Evolutionary conservation across 2,113 vertebrate species (phyloP).

Genomic region (Megalops atlanticus): DNA sequence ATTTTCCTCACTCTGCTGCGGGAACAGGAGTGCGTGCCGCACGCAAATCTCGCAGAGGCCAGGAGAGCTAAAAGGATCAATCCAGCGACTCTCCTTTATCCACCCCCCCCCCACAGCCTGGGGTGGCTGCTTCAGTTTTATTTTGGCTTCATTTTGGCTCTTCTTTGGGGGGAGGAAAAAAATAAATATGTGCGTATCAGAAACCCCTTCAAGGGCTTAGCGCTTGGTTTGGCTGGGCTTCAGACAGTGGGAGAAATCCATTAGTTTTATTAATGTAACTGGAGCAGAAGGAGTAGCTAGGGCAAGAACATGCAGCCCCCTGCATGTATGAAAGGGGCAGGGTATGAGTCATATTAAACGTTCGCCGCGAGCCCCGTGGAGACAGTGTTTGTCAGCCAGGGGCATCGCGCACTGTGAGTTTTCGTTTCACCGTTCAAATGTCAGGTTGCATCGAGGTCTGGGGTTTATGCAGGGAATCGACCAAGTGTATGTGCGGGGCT

Average conservation of each 20-base stretch:
- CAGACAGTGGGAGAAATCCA: conserved; percentile 36
- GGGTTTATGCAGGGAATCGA: background rate
- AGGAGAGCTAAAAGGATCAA: background rate
- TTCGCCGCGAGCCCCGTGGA: background rate
- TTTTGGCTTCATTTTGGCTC: background rate
- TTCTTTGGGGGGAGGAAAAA: background rate
- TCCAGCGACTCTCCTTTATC: too few species aligned
- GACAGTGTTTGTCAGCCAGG: background rate
- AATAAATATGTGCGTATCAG: conserved; percentile 10
- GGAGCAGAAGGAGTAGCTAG: conserved; percentile 13
- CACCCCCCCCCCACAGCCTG: background rate
- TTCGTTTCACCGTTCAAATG: background rate
- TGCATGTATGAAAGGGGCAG: background rate
- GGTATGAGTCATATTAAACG: background rate
- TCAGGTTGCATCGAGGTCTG: background rate
- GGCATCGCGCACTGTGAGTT: background rate
- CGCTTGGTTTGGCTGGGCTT: conserved; percentile 22
- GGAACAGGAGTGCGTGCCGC: conserved; percentile 8
- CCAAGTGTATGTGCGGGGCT: background rate
- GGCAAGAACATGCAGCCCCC: background rate
- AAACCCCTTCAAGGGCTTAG: background rate
- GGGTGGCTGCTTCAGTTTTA: background rate
- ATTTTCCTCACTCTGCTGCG: conserved; percentile 38
- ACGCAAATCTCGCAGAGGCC: background rate
- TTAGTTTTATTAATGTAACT: conserved; percentile 35